Conservation (phyloP, 2,113 vertebrate species). For the Rhinichthys klamathensis region DNA sequence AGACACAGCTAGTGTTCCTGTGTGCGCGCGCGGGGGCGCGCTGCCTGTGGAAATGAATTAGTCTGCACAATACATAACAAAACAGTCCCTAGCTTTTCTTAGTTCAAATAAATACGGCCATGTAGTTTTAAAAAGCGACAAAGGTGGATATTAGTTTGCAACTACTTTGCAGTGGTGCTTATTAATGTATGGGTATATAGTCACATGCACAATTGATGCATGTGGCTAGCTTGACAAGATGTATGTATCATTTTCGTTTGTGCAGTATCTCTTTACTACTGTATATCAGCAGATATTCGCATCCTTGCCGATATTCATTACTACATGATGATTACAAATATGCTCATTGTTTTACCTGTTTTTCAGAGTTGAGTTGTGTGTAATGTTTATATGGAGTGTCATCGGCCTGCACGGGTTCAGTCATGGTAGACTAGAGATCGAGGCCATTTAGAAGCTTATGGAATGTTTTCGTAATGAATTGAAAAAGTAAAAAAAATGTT, state of each 20-base stretch:
- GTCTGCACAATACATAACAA: conserved; percentile 36
- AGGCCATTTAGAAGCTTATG: neutral
- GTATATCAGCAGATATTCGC: neutral
- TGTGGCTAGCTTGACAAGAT: neutral
- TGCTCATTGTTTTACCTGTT: neutral
- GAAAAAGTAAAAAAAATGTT: neutral
- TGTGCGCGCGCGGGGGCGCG: conserved; percentile 38
- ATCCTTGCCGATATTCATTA: neutral
- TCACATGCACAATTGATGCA: neutral
- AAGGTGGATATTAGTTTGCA: neutral
- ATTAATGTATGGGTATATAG: neutral
- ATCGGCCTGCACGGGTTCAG: neutral
- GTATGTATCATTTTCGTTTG: neutral
- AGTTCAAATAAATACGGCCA: neutral
- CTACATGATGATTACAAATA: neutral
- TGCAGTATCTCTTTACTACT: neutral
- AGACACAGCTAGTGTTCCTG: conserved; percentile 3
- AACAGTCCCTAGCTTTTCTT: neutral
- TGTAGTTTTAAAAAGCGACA: neutral
- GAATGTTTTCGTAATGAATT: neutral
- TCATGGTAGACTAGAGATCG: neutral
- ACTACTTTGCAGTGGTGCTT: neutral
- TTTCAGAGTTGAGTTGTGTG: neutral
- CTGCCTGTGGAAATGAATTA: conserved; percentile 68
- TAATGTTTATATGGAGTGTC: conserved; percentile 29